Base-by-base conservation (phyloP, 2,797 vertebrate genomes). In the Mus spretus region DNA sequence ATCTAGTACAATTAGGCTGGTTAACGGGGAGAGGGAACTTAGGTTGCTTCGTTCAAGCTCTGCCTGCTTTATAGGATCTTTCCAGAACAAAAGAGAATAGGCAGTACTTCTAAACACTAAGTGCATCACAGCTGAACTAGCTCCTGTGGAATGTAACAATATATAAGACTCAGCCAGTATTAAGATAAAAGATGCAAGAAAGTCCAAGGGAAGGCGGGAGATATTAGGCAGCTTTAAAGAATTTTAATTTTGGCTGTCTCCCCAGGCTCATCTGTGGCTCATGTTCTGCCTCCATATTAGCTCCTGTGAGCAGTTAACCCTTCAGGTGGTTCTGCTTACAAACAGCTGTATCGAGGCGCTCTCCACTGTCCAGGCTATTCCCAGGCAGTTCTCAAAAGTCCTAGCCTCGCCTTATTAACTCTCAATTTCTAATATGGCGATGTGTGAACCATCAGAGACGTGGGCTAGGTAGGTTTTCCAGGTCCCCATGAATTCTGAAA, bases 401-500 rank as follows among this genome's bases (percentile, higher is more conserved):
- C 37, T 72, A 57, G n/a, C n/a, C 20, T 37, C 2, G 67, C 31
- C n/a, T 89, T 89, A 75, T 40, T 86, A 47, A 77, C 17, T 84
- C 67, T 61, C 1, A 14, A 19, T 78, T 88, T 93, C 50, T 28
- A 37, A 89, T 85, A 90, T 70, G 67, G 80, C 70, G 14, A 83
- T 65, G 90, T 50, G 34, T 81, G 95, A 97, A 77, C 44, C 22
- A 55, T 72, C 55, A 75, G n/a, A 81, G 47, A 74, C 37, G 34
- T 75, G 53, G 24, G 40, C 1, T 44, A 65, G 28, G 19, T 53
- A 63, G 63, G 34, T 47, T 81, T 53, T 92, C 91, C n/a, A 94
- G 28, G 15, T 53, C 53, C 11, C 50, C 34, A 40, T 55, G 6
- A 20, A 28, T 55, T 57, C 11, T 84, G 34, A 6, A 55, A 81